A percentile compares a stretch with the other conserved stretches of the same genome.
phyloP scores from a whole-genome alignment of 2,888 invertebrate species.

The Psylliodes chrysocephalus region DNA sequence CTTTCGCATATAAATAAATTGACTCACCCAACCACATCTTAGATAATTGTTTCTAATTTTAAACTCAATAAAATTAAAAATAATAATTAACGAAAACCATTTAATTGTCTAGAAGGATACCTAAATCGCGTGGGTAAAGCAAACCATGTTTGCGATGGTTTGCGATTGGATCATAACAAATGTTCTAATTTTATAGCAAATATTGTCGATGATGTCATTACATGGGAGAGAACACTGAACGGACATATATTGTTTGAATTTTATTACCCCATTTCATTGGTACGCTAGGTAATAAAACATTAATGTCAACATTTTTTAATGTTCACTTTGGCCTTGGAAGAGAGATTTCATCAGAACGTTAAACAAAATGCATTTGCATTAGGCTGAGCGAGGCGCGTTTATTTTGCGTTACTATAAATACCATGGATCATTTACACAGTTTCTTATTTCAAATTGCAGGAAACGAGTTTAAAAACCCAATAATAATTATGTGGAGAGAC shows the following conservation, averaged over 20 bases:
- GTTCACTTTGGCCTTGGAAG: neutral
- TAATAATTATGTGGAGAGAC: too few relatives aligned
- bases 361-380: neutral
- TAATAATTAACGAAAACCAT: neutral
- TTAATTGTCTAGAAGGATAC: conserved; percentile 1
- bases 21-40: too few relatives aligned
- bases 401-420: neutral
- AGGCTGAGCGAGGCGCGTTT: neutral
- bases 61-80: neutral
- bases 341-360: neutral
- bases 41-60: too few relatives aligned
- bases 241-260: neutral
- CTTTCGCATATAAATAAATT: too few relatives aligned
- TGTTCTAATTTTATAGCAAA: conserved; percentile 11
- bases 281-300: neutral
- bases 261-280: conserved; percentile 7
- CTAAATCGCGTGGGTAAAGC: neutral
- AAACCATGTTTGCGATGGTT: neutral
- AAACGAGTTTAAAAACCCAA: too few relatives aligned
- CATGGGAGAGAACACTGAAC: neutral
- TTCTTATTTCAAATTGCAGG: too few relatives aligned
- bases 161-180: neutral
- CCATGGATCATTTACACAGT: neutral
- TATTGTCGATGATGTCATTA: conserved; percentile 11
- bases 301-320: neutral